Percentiles rank a stretch among this genome's conserved stretches.
Evolutionary conservation across 2,888 invertebrate species (phyloP).

Genomic region (Melipona beecheii): DNA sequence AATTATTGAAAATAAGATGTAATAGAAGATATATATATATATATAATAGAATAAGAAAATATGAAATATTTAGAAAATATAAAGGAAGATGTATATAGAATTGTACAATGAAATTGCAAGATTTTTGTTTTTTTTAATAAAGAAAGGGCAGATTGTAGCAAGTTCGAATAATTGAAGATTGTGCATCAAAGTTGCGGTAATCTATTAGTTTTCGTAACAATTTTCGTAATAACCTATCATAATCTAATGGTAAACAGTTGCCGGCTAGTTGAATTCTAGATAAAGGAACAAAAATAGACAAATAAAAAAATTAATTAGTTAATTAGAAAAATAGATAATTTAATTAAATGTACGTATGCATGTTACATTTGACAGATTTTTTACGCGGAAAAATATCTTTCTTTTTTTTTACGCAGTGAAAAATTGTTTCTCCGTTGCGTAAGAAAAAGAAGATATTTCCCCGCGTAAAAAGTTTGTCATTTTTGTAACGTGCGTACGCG

Average conservation of each 20-base stretch:
- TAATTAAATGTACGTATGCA: background rate
- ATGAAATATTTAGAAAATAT: background rate
- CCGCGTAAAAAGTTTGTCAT: too few relatives aligned
- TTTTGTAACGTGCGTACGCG: too few relatives aligned
- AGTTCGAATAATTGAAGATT: background rate
- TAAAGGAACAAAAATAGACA: background rate
- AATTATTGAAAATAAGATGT: background rate
- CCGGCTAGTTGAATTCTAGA: background rate
- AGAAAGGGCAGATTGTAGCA: background rate
- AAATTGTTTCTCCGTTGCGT: too few relatives aligned
- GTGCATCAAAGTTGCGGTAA: background rate
- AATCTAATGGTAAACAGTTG: background rate
- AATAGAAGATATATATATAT: too few relatives aligned
- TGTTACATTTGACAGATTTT: too few relatives aligned
- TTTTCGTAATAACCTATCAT: background rate
- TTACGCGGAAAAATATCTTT: too few relatives aligned
- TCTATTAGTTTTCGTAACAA: too few relatives aligned
- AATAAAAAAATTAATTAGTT: too few relatives aligned
- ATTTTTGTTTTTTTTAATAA: background rate
- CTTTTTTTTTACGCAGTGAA: too few relatives aligned
- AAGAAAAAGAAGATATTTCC: too few relatives aligned
- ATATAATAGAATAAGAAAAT: too few relatives aligned
- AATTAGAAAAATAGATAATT: background rate
- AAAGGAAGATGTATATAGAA: background rate
- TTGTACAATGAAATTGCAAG: background rate